Base-by-base conservation (phyloP, 2,797 vertebrate species). In the Moxostoma hubbsi region DNA sequence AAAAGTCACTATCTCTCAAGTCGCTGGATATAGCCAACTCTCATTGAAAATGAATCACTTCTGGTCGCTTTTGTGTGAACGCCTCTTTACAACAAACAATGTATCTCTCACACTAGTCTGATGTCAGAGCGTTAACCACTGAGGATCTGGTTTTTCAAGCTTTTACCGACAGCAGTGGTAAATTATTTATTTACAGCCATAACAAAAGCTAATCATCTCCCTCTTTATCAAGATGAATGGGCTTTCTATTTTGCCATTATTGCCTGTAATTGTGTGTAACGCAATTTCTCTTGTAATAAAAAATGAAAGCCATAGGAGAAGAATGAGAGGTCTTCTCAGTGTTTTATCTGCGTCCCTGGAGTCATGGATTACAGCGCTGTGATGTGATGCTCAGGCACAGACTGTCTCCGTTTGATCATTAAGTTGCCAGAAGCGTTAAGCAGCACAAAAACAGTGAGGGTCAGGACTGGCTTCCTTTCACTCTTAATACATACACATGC, bases 351-450 rank as follows among this genome's bases (percentile, higher is more conserved):
- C 12, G 84, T 87, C 91, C 87, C 88, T 61, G 78, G 73, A 83
- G 78, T 66, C 49, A 43, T 43, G 81, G 77, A 69, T 75, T 75
- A 74, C 55, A 57, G 72, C 9, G 58, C 64, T 79, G 75, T 78
- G 69, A 72, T 72, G 68, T 78, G 53, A 67, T 77, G 75, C 69
- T 73, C 9, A 36, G 88, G 85, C 85, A 81, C 87, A 83, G 83
- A 88, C 87, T 90, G 88, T 86, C 86, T 67, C 81, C 88, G 89
- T 89, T 91, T 91, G 88, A 90, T 90, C 89, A 85, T 88, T 82
- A 85, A 79, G 78, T 86, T 89, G 88, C 90, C 87, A 81, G 80
- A 59, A 90, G 86, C 75, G 10, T 85, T 82, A 75, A 88, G 85
- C 82, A 83, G 85, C 86, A 88, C 75, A 88, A 86, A 89, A 91